Conservation (phyloP, 2,113 vertebrate species). For the Eurypyga helias region DNA sequence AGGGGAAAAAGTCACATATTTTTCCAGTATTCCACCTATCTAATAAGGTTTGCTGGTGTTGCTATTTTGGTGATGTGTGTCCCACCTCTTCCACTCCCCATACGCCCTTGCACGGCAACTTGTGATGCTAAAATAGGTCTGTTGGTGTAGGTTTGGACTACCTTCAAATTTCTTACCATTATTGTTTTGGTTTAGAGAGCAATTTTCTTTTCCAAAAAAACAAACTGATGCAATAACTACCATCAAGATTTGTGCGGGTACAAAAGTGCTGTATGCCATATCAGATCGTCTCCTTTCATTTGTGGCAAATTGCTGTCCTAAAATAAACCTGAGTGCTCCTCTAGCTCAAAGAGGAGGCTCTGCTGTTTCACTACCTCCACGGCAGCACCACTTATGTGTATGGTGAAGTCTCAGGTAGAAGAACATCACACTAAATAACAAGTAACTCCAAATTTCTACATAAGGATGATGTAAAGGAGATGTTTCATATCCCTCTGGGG, state of each 20-base stretch:
- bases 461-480: background rate
- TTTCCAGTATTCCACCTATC: background rate
- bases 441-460: background rate
- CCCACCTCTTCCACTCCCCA: background rate
- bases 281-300: background rate
- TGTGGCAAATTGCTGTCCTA: background rate
- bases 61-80: background rate
- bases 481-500: background rate
- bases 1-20: background rate
- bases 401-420: background rate
- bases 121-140: background rate
- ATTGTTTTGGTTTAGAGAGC: background rate
- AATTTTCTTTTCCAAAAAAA: slow-evolving; percentile 19
- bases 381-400: background rate
- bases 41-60: background rate
- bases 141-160: background rate
- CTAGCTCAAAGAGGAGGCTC: background rate
- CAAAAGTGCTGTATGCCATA: background rate
- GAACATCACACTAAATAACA: background rate
- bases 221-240: background rate
- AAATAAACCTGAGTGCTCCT: background rate
- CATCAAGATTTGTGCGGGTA: background rate
- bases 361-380: background rate
- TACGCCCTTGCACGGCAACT: background rate
- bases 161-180: background rate